Evolutionary conservation across 2,113 vertebrate species (phyloP), one percentile per base, ranked within the genome.

Genomic region (Ciconia maguari): DNA sequence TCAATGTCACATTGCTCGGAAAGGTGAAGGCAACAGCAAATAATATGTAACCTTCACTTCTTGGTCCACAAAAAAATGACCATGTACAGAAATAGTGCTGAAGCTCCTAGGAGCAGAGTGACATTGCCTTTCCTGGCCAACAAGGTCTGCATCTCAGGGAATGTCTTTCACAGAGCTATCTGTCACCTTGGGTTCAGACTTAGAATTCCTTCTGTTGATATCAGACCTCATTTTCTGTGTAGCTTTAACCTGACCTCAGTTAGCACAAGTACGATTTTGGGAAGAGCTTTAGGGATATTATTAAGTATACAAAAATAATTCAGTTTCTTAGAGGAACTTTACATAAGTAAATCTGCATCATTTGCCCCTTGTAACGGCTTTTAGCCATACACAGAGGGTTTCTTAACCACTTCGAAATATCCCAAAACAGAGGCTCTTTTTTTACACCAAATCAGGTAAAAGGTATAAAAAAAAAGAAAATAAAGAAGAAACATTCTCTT

Each of bases 61-160:
- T 72, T 71, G 8, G 6, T 46, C 49, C 20, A 38, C 27, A 69
- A n/a, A 75, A 42, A 55, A 41, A 60, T 9, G 9, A 57, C 16
- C 8, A 22, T 5, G 30, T 11, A 30, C 2, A 52, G 24, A 86
- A 83, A 41, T 7, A 58, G 12, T 29, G 13, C 22, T 64, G 17
- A 82, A 86, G 29, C 9, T 78, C 10, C 42, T 38, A 89, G 12
- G 10, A 64, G 8, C 9, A 75, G n/a, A 51, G 18, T 29, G 16
- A 38, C 38, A 15, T 42, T 58, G 18, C 3, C 54, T 77, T 84
- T 62, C 4, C 6, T 48, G 4, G 17, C 30, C n/a, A 75, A 32
- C 10, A 46, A 71, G 12, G 16, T 86, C 30, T 51, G 9, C 7
- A 11, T 34, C 4, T 62, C 26, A 66, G 21, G 0, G 0, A 80